A percentile compares a stretch with the other conserved stretches of the same genome.
These are phyloP conservation scores for Drosophila tropicalis DNA, from an alignment of 1,140 invertebrate genomes.

Conservation along the genomic window DNA sequence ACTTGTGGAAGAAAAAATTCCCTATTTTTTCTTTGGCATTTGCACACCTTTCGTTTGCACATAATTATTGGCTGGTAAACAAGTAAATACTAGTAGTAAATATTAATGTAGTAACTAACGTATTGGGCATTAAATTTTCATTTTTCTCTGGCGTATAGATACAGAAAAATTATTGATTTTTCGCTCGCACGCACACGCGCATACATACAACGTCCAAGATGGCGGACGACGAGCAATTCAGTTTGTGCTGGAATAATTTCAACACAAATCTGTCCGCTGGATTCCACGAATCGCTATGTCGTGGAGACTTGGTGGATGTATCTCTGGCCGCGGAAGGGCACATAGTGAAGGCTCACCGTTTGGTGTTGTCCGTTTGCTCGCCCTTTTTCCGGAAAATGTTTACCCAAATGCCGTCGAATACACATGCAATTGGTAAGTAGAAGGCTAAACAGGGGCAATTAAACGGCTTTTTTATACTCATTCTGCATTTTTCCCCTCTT, in stretches of 20 bases:
- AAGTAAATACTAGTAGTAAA: slow-evolving; percentile 25
- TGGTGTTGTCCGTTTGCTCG: slow-evolving; percentile 93
- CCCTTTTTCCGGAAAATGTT: slow-evolving; percentile 94
- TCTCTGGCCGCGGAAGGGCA: slow-evolving; percentile 92
- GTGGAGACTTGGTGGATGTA: slow-evolving; percentile 91
- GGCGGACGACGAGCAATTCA: slow-evolving; percentile 90
- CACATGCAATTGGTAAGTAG: slow-evolving; percentile 85
- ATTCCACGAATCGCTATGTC: slow-evolving; percentile 89
- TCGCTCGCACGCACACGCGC: slow-evolving; percentile 19
- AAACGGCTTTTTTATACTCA: background rate
- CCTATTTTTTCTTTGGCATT: slow-evolving; percentile 57
- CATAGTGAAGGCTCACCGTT: slow-evolving; percentile 91
- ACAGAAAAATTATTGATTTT: slow-evolving; percentile 80
- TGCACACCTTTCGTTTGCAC: slow-evolving; percentile 39
- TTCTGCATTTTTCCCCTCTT: slow-evolving; percentile 45
- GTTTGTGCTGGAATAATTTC: slow-evolving; percentile 91
- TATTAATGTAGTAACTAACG: slow-evolving; percentile 5
- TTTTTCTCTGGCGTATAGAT: slow-evolving; percentile 49
- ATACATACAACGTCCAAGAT: slow-evolving; percentile 83
- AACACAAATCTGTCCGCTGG: slow-evolving; percentile 89
- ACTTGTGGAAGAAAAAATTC: slow-evolving; percentile 67
- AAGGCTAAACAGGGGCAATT: background rate
- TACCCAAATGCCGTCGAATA: slow-evolving; percentile 86
- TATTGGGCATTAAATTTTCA: slow-evolving; percentile 24
- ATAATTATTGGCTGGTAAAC: slow-evolving; percentile 62